Evolutionary conservation across 2,888 invertebrate species (phyloP).

Genomic region (Myopa tessellatipennis): DNA sequence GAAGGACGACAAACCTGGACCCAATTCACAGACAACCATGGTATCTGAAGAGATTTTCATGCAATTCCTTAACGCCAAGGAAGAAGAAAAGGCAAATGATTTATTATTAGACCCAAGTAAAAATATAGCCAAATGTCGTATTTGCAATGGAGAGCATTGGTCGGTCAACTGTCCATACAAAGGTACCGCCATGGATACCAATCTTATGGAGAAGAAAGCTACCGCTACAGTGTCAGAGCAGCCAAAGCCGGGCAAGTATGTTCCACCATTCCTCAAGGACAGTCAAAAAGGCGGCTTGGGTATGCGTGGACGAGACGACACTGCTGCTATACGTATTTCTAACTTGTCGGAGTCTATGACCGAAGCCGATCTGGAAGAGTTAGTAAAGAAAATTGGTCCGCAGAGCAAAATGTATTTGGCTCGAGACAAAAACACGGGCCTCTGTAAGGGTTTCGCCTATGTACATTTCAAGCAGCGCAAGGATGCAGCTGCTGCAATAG

Average conservation of each 20-base stretch:
- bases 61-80: constrained; percentile 90
- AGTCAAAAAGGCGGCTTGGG: constrained; percentile 81
- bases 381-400: constrained; percentile 93
- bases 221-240: constrained; percentile 64
- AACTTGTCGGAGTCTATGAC: constrained; percentile 96
- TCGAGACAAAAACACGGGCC: constrained; percentile 88
- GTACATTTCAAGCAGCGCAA: constrained; percentile 93
- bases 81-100: constrained; percentile 89
- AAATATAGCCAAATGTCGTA: constrained; percentile 81
- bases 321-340: constrained; percentile 94
- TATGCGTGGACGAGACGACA: constrained; percentile 79
- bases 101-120: constrained; percentile 87
- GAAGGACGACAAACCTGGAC: constrained; percentile 91
- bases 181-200: constrained; percentile 83
- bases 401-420: constrained; percentile 95
- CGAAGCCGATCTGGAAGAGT: constrained; percentile 94
- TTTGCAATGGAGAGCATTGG: constrained; percentile 97
- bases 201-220: constrained; percentile 72
- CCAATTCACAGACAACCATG: constrained; percentile 97
- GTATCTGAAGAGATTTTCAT: constrained; percentile 96
- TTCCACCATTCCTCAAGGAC: constrained; percentile 90
- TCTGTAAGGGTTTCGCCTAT: constrained; percentile 98
- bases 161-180: constrained; percentile 98
- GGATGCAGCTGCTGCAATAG: constrained; percentile 93
- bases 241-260: constrained; percentile 74